A percentile compares a stretch with the other conserved stretches of the same genome.
These are phyloP conservation scores for Dicranocentrus wangi DNA, from an alignment of 2,888 invertebrate genomes.

Conservation along the genomic window DNA sequence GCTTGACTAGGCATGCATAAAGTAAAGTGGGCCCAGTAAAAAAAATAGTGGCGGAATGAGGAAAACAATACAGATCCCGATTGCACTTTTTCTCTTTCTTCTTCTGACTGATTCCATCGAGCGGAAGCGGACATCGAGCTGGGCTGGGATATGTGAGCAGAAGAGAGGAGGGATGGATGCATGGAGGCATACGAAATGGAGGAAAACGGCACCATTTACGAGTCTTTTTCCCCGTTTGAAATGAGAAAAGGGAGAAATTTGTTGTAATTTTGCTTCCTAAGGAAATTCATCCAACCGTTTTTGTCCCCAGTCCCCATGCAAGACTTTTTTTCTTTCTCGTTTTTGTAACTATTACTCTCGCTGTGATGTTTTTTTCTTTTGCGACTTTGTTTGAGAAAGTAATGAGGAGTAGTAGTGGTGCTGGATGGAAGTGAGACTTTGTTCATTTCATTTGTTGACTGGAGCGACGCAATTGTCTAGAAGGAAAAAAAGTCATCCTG, in stretches of 20 bases:
- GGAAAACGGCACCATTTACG: too few relatives aligned
- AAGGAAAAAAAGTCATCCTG: too few relatives aligned
- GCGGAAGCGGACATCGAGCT: too few relatives aligned
- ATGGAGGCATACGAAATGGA: too few relatives aligned
- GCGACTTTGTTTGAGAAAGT: constrained; percentile 4
- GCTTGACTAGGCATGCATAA: constrained; percentile 48
- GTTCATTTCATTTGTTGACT: constrained; percentile 17
- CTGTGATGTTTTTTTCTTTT: not conserved
- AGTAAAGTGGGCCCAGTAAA: too few relatives aligned
- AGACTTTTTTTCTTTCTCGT: too few relatives aligned
- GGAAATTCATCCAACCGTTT: constrained; percentile 42
- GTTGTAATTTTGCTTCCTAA: constrained; percentile 34
- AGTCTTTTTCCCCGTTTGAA: constrained; percentile 2
- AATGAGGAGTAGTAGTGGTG: constrained; percentile 19
- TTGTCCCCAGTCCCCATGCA: constrained; percentile 6
- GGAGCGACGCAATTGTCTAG: too few relatives aligned
- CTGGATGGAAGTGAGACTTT: constrained; percentile 10
- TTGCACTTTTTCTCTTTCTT: not conserved
- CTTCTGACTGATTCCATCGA: not conserved
- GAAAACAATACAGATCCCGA: constrained; percentile 11
- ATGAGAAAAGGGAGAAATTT: constrained; percentile 2
- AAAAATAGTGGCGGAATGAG: too few relatives aligned
- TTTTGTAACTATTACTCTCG: too few relatives aligned
- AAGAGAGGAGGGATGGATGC: not conserved
- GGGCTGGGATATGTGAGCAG: not conserved